Evolutionary conservation across 64 coral and sea anemone genomes (phyloP), one percentile per base, ranked within the genome.

Genomic region (Montipora sp.): DNA sequence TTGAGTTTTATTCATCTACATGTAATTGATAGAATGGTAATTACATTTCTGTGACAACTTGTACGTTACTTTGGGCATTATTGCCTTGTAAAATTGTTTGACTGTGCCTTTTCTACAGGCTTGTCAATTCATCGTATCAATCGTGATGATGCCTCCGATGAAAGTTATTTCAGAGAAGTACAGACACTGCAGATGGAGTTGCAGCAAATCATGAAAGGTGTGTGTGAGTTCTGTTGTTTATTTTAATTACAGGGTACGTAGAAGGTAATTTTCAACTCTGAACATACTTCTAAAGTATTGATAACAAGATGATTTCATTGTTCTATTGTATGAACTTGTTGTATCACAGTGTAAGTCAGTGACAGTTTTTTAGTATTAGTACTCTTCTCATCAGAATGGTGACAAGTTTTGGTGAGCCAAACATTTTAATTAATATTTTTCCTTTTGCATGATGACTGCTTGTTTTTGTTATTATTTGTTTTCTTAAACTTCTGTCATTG

Each of bases 151-250:
- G 92, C 91, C 12, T 80, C 91, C 19, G 94, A 95, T 68, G 94
- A 95, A 15, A 92, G 91, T 68, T 94, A 77, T 76, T 93, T 96
- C 86, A 93, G 98, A 79, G 82, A 88, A 69, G 94, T 99, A 20
- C 94, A 99, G 57, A 99, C 98, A 20, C 11, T 99, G 9, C 94
- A 99, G 44, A 78, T 99, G 86, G 98, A 99, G 20, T 53, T 99
- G 16, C 94, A 99, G 63, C 94, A 99, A 66, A 99, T 99, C 76
- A 99, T 99, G 98, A 99, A 99, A 96, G 98, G 98, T 96, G 92
- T 36, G 36, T 36, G 36, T 36, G 36, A 36, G 36, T 36, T 36
- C 36, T 36, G 36, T 36, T 36, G 1, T 36, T 36, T 36, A 36
- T 36, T 36, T 36, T 36, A 36, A 36, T 36, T 36, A 36, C 36